Evolutionary conservation across 2,888 invertebrate species (phyloP), one percentile per base, ranked within the genome.

Genomic region (Noctua comes): DNA sequence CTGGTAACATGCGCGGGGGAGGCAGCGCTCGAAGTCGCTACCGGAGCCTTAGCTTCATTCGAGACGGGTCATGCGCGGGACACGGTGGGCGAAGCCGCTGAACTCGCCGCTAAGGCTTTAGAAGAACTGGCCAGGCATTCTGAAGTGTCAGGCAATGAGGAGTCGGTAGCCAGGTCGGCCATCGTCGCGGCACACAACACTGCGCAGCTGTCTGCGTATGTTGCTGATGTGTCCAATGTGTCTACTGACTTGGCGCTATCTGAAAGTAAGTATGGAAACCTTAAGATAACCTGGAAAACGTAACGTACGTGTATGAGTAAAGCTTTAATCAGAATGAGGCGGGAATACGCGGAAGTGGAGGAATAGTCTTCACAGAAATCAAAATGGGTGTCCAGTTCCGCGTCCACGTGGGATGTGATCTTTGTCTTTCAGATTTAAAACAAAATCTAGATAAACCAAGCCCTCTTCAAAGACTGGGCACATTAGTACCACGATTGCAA

Each of bases 91-190:
- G 88, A 91, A 16, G 93, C 95, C 0, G 95, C 95, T 0, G 94
- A 93, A 5, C 86, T 92, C 0, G 96, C 96, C 0, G 92, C 92
- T 1, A 90, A 90, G 24, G 95, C 96, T 8, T 87, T 96, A 10
- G 93, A 94, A 10, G 91, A 95, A 24, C 91, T 96, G 2, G 92
- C 94, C 3, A 91, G 89, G 73, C 90, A 91, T 66, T 90, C 89
- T 10, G 91, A 95, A 95, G 86, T 95, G n/a, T 92, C 93, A 68
- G 96, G 95, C 64, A 94, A 95, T 81, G 96, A 96, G 80, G 96
- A 95, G 78, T 79, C 89, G 0, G 86, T 96, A 59, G 95, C 95
- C 0, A 93, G 92, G 72, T 92, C 94, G 0, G 95, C 94, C 1
- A 91, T 96, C 59, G 86, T 90, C 40, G 94, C 93, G 2, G 96